A percentile compares a stretch with the other conserved stretches of the same genome.
These are phyloP conservation scores for Habropoda laboriosa DNA, from an alignment of 1,140 invertebrate species.

Conservation along the genomic window DNA sequence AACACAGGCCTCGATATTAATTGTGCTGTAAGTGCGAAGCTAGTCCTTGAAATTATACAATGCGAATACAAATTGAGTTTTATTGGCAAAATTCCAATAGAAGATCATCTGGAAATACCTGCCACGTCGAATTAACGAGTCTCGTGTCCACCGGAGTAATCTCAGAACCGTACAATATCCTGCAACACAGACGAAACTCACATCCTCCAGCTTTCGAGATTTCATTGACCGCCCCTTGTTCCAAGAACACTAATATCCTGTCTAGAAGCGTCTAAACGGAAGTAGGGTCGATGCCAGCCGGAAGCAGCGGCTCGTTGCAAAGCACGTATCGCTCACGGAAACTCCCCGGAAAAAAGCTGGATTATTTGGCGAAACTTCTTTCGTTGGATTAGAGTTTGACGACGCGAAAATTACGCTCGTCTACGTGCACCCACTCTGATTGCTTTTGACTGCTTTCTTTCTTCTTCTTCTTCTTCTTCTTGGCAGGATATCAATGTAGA, in stretches of 20 bases:
- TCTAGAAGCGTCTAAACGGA: background rate
- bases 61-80: too few species aligned
- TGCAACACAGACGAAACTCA: too few species aligned
- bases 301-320: background rate
- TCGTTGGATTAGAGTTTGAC: conserved; percentile 37
- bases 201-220: background rate
- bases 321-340: conserved; percentile 3
- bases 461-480: too few species aligned
- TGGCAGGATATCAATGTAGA: background rate
- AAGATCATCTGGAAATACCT: too few species aligned
- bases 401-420: conserved; percentile 22
- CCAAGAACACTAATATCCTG: background rate
- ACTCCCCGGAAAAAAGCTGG: background rate
- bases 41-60: too few species aligned
- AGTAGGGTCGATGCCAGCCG: background rate
- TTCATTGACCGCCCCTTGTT: background rate
- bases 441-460: background rate
- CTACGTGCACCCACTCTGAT: conserved; percentile 25
- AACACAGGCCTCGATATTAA: too few species aligned
- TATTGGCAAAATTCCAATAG: too few species aligned
- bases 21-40: too few species aligned
- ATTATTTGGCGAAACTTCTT: conserved; percentile 19
- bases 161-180: too few species aligned
- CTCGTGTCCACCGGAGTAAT: too few species aligned
- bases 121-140: too few species aligned